These are phyloP conservation scores for Oceanites oceanicus DNA, from an alignment of 2,113 vertebrate genomes.

Conservation along the genomic window DNA sequence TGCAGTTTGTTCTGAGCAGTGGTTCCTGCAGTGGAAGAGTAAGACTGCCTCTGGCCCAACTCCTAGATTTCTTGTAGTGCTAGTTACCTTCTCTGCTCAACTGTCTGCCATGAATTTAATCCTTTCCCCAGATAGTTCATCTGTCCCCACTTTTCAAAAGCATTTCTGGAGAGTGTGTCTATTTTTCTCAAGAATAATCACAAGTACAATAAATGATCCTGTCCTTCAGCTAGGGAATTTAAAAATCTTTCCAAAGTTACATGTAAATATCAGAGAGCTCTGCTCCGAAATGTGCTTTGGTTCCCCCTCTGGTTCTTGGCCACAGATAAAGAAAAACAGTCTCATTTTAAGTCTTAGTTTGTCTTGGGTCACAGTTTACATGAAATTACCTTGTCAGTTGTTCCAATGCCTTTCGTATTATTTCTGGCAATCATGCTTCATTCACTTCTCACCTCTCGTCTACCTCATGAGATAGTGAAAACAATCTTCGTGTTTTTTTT, in stretches of 20 bases:
- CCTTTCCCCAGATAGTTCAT: constrained; percentile 4
- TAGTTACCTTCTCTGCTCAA: background rate
- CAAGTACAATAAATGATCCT: background rate
- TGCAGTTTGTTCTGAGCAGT: background rate
- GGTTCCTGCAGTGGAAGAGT: background rate
- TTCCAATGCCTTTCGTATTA: background rate
- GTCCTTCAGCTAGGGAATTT: constrained; percentile 12
- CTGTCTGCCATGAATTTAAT: background rate
- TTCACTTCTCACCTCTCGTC: background rate
- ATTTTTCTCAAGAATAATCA: constrained; percentile 34
- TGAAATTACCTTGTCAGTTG: background rate
- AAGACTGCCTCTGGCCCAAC: background rate
- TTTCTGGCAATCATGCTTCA: background rate
- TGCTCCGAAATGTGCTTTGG: background rate
- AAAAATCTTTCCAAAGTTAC: constrained; percentile 1
- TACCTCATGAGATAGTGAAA: background rate
- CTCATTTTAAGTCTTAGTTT: constrained; percentile 16
- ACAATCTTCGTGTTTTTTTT: background rate
- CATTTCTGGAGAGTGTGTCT: background rate
- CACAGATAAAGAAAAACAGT: background rate
- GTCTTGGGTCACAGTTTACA: background rate
- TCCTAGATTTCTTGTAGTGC: background rate
- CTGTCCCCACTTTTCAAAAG: background rate
- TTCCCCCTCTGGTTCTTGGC: background rate
- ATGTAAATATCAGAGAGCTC: background rate